A percentile compares a stretch with the other conserved stretches of the same genome.
Evolutionary conservation across 2,113 vertebrate genomes (phyloP).

Genomic region (Mus spicilegus): DNA sequence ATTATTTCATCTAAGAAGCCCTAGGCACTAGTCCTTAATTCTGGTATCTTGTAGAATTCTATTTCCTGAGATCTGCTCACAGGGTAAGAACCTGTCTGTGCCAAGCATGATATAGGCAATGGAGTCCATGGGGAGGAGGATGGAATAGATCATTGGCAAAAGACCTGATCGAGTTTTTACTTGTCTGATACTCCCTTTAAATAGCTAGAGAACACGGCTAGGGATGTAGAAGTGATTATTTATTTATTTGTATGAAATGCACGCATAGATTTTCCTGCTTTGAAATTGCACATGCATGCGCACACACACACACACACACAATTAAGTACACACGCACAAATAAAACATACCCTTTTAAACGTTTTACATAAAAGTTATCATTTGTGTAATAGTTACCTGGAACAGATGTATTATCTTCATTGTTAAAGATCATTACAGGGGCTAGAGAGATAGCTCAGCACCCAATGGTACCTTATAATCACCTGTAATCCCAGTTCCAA

Average conservation of each 20-base stretch:
- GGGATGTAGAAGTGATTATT: background rate
- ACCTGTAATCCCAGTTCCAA: background rate
- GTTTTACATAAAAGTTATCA: constrained; percentile 88
- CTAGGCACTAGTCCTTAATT: background rate
- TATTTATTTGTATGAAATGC: background rate
- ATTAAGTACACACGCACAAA: background rate
- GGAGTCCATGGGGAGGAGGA: background rate
- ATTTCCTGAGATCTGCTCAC: background rate
- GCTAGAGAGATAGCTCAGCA: background rate
- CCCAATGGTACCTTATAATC: background rate
- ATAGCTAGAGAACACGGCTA: background rate
- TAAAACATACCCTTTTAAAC: background rate
- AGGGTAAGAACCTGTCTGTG: background rate
- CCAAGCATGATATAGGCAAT: too few species aligned
- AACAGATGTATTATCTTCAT: constrained; percentile 88
- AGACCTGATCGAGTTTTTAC: background rate
- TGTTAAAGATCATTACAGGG: constrained; percentile 85
- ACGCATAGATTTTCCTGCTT: background rate
- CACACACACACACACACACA: background rate
- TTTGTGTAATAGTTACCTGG: constrained; percentile 90
- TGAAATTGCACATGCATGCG: background rate
- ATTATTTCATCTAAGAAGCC: background rate
- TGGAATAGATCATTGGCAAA: background rate
- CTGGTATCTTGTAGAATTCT: background rate
- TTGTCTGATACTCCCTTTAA: background rate